Evolutionary conservation across 2,888 invertebrate genomes (phyloP), one percentile per base, ranked within the genome.

Genomic region (Dynastes hyllus): DNA sequence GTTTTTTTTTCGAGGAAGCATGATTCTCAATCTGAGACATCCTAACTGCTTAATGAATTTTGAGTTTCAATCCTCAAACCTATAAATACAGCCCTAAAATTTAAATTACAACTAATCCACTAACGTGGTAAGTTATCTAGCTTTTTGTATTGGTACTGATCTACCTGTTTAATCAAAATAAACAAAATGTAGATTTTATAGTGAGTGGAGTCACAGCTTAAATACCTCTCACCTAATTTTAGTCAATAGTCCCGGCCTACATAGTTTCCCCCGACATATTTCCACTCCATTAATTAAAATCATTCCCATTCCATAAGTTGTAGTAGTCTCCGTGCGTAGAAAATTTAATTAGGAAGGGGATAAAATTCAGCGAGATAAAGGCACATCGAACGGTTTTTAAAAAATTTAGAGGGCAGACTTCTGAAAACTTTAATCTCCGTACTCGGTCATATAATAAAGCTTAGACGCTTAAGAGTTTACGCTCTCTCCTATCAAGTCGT

Each of bases 401-500:
- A 75, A 61, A 75, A 75, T 50, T 75, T 61, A 75, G 61, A 75
- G 73, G 73, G 63, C 45, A 61, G 61, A 61, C 22, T 75, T 75
- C 61, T 75, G 63, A 75, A 75, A 75, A 75, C 61, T 75, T 75
- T 75, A 75, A 75, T 75, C 73, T 75, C 58, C 61, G 61, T 61
- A 75, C 73, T 75, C 45, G 73, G 73, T 29, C 61, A 45, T 75
- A 58, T 58, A 75, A 75, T 75, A 75, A 75, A 75, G 61, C 61
- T 75, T 61, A 75, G 73, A 50, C 61, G 73, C 73, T 61, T 45
- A 61, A 75, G 45, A 63, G 45, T 75, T 75, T 75, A 75, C 45
- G 45, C 61, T 75, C 27, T 58, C 55, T 16, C 22, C 61, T 75
- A 61, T 75, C 61, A 71, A 71, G 53, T 53, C 70, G 22, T 45